Conservation (phyloP, 2,888 invertebrate genomes). For the Urechis unicinctus region DNA sequence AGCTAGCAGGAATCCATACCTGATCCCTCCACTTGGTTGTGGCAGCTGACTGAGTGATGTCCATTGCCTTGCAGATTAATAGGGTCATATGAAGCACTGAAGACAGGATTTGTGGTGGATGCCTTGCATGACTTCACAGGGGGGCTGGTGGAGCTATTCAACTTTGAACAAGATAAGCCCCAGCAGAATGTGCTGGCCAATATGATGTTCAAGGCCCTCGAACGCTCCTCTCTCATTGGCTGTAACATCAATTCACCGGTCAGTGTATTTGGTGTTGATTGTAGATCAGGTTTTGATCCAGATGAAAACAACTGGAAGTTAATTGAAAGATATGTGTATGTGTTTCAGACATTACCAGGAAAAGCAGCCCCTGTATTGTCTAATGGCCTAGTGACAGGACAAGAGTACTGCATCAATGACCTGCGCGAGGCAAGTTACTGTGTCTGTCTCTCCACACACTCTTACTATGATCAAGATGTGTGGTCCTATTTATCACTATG, state of each 20-base stretch:
- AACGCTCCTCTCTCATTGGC: slow-evolving; percentile 39
- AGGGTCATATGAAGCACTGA: slow-evolving; percentile 46
- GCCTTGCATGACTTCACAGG: slow-evolving; percentile 41
- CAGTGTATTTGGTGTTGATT: too few relatives aligned
- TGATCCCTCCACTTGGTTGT: neutral
- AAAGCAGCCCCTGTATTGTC: neutral
- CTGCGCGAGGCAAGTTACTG: slow-evolving; percentile 31
- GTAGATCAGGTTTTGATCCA: too few relatives aligned
- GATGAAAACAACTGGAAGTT: neutral
- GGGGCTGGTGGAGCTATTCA: slow-evolving; percentile 40
- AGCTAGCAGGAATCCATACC: neutral
- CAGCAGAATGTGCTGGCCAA: slow-evolving; percentile 35
- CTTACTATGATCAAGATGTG: too few relatives aligned
- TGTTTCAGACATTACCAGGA: neutral
- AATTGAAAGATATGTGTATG: neutral
- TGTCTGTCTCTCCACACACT: too few relatives aligned
- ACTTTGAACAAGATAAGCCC: slow-evolving; percentile 24
- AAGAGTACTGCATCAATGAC: slow-evolving; percentile 44
- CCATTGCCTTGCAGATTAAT: slow-evolving; percentile 29
- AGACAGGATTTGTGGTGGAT: slow-evolving; percentile 34
- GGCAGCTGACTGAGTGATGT: neutral
- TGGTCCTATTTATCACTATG: neutral
- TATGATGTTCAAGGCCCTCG: slow-evolving; percentile 40
- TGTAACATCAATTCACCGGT: slow-evolving; percentile 27
- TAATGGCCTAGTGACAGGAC: slow-evolving; percentile 36